phyloP scores from a whole-genome alignment of 2,888 invertebrate genomes.

The Pocota personata region DNA sequence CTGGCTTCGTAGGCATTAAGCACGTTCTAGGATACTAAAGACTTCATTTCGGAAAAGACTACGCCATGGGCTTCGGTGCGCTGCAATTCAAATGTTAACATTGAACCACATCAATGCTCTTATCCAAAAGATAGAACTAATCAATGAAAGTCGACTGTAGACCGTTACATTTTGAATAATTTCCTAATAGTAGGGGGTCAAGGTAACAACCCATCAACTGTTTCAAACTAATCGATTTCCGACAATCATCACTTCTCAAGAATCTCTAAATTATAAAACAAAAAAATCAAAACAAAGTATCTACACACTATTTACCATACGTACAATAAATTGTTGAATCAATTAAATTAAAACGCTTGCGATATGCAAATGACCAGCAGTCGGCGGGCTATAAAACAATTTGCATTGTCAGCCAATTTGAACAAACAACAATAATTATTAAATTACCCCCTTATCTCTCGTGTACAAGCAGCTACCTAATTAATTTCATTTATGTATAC shows the following conservation, averaged over 20 bases:
- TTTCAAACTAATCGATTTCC: not conserved
- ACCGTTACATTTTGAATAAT: no score
- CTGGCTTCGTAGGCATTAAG: no score
- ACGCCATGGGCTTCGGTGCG: no score
- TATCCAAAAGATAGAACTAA: no score
- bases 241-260: not conserved
- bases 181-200: no score
- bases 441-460: constrained; percentile 56
- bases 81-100: no score
- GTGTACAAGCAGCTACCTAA: constrained; percentile 65
- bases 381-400: constrained; percentile 58
- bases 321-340: constrained; percentile 31
- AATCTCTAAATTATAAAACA: constrained; percentile 15
- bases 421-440: constrained; percentile 70
- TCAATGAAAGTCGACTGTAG: no score
- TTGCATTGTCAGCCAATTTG: constrained; percentile 71
- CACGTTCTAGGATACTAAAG: no score
- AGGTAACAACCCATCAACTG: not conserved
- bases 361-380: constrained; percentile 53
- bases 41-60: no score
- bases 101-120: no score
- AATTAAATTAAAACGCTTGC: constrained; percentile 34
- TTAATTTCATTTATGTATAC: constrained; percentile 71
- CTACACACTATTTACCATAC: not conserved
- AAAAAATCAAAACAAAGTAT: not conserved